Conservation (phyloP, 2,113 vertebrate species). For the Mormoops blainvillei region DNA sequence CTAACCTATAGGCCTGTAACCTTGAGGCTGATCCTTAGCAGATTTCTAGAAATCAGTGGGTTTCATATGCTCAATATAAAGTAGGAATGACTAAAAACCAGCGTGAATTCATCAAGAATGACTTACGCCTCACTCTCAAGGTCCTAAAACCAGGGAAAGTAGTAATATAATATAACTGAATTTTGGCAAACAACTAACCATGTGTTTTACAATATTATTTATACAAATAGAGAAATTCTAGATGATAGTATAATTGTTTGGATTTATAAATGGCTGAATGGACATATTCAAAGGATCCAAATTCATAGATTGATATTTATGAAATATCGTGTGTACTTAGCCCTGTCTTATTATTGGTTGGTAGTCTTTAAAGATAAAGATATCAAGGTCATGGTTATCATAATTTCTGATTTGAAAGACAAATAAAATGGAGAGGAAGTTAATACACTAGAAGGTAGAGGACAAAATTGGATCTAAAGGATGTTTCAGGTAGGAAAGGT, state of each 20-base stretch:
- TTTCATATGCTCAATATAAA: not conserved
- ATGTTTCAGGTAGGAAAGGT: not conserved
- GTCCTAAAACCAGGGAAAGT: not conserved
- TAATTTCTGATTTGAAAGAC: not conserved
- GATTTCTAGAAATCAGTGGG: not conserved
- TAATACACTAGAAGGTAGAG: not conserved
- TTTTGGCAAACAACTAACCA: not conserved
- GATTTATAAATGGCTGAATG: not conserved
- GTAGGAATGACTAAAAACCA: not conserved
- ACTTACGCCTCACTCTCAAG: not conserved
- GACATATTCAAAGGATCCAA: not conserved
- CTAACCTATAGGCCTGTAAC: not conserved
- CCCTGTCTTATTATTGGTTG: not conserved
- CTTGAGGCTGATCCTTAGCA: not conserved
- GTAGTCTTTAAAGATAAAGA: not conserved
- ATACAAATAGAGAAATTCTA: not conserved
- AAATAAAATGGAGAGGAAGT: not conserved
- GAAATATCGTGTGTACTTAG: not conserved
- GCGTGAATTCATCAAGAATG: not conserved
- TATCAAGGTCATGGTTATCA: not conserved
- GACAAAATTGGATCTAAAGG: not conserved
- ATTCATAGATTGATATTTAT: not conserved
- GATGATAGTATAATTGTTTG: not conserved
- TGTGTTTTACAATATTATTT: not conserved
- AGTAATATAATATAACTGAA: not conserved